These are phyloP conservation scores for Drosophila demipolita DNA, from an alignment of 2,888 invertebrate genomes.

Conservation along the genomic window DNA sequence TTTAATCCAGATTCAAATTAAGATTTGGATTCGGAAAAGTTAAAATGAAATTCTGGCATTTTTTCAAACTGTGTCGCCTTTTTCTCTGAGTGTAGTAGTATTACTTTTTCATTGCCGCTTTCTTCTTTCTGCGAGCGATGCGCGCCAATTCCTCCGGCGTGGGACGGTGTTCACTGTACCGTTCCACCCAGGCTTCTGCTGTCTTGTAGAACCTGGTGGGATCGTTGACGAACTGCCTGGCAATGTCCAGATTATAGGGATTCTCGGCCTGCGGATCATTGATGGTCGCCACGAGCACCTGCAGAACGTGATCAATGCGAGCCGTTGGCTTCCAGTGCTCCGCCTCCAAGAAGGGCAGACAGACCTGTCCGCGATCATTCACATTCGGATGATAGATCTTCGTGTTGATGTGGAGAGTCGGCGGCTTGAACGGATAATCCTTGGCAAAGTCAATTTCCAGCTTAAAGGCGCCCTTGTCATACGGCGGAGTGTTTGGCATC, in stretches of 20 bases:
- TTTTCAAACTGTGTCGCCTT: too few relatives aligned
- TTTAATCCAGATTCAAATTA: background rate
- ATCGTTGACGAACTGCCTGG: conserved; percentile 98
- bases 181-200: conserved; percentile 99
- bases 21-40: too few relatives aligned
- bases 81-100: background rate
- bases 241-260: conserved; percentile 96
- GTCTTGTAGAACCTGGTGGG: conserved; percentile 98
- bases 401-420: conserved; percentile 98
- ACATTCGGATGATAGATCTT: conserved; percentile 99
- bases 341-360: conserved; percentile 97
- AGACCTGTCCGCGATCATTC: conserved; percentile 99
- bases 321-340: conserved; percentile 99
- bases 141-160: conserved; percentile 86
- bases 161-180: conserved; percentile 98
- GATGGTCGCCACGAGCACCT: conserved; percentile 97
- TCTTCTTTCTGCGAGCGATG: conserved; percentile 41
- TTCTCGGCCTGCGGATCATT: conserved; percentile 99
- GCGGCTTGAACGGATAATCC: conserved; percentile 99
- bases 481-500: conserved; percentile 98
- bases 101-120: background rate
- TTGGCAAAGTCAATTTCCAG: conserved; percentile 99
- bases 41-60: too few relatives aligned
- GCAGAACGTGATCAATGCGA: conserved; percentile 99
- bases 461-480: conserved; percentile 98